phyloP scores from a whole-genome alignment of 2,888 invertebrate genomes.

The Magallana nippona region DNA sequence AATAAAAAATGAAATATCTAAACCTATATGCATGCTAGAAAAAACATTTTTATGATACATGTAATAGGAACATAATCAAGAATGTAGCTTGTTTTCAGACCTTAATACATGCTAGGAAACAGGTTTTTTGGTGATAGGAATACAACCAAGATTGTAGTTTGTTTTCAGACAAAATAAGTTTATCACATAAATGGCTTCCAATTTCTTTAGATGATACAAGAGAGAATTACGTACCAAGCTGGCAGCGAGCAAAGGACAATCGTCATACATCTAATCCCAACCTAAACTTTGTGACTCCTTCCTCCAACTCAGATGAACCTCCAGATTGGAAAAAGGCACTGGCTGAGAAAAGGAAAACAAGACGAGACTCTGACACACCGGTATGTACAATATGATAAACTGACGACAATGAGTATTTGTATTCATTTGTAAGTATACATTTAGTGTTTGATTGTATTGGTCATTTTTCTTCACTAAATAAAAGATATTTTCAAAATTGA shows the following conservation, averaged over 20 bases:
- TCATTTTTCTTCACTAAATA: too few relatives aligned
- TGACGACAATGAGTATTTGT: neutral
- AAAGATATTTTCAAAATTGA: neutral
- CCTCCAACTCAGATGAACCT: slow-evolving; percentile 48
- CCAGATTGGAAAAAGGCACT: slow-evolving; percentile 64
- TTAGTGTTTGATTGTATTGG: too few relatives aligned
- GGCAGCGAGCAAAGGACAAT: slow-evolving; percentile 55
- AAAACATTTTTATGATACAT: too few relatives aligned
- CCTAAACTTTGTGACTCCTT: slow-evolving; percentile 45
- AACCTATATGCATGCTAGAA: too few relatives aligned
- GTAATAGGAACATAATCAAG: too few relatives aligned
- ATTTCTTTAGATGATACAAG: slow-evolving; percentile 18
- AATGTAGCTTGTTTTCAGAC: too few relatives aligned
- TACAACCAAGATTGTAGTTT: neutral
- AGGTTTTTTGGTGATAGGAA: neutral
- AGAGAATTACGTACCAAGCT: slow-evolving; percentile 61
- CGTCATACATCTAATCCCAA: slow-evolving; percentile 48
- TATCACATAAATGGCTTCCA: neutral
- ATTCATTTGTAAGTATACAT: too few relatives aligned
- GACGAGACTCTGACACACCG: slow-evolving; percentile 51
- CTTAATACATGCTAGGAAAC: too few relatives aligned
- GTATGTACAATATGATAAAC: neutral
- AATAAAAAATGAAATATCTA: too few relatives aligned
- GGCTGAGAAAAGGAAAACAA: slow-evolving; percentile 54
- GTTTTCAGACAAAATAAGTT: neutral